Evolutionary conservation across 2,113 vertebrate genomes (phyloP), one percentile per base, ranked within the genome.

Genomic region (Siniperca knerii): DNA sequence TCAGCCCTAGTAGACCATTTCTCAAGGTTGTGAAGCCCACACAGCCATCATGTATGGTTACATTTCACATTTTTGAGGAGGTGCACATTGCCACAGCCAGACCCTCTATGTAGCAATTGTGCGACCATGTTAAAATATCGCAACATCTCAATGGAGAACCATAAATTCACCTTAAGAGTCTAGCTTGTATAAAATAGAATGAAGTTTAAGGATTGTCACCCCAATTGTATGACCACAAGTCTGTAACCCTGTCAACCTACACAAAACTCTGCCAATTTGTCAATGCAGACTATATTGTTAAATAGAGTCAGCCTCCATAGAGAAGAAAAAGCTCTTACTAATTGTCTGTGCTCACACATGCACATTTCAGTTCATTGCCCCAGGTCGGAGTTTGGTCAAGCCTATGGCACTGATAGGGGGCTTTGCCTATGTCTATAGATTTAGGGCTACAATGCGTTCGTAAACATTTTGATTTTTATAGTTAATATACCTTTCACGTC

Each of bases 401-500:
- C 40, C 40, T 66, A 29, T 44, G 57, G 18, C 54, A 75, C 33
- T 69, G 67, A 76, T 67, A 15, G 9, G 1, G 6, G 8, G 10
- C 44, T 66, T 29, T 13, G 9, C 8, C 37, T 78, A 0, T 72
- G 35, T 77, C 4, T 74, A 2, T 7, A 52, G 37, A 70, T 60
- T 78, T 46, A 62, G 4, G 13, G 0, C 80, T 35, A 13, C 8
- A 65, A 57, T 62, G 67, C 52, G 10, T 66, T 1, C 2, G 29
- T 29, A 29, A 29, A 52, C 0, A 29, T 29, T 69, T 79, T 40
- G 3, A 58, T 55, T 82, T 23, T 25, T 50, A 62, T 37, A 35
- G 11, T 64, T 74, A 60, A 62, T 13, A 70, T 66, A 54, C 25
- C 4, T 71, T 65, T 83, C 16, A 48, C 72, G 18, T 86, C 44